These are phyloP conservation scores for Pachymerium ferrugineum DNA, from an alignment of 2,888 invertebrate genomes.

Conservation along the genomic window DNA sequence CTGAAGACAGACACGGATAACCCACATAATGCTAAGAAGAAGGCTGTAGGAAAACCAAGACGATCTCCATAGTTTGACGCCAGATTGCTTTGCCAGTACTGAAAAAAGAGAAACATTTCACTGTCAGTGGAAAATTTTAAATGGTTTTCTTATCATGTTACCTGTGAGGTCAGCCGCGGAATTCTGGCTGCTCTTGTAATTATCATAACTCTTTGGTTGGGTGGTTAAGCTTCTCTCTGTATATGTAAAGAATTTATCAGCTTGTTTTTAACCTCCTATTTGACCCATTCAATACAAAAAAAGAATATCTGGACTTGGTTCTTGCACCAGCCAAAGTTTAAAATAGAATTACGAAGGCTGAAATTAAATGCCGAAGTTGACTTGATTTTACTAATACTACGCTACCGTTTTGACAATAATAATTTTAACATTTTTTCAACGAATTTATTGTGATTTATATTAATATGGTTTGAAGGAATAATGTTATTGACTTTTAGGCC, in stretches of 20 bases:
- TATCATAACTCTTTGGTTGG: background rate
- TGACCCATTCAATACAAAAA: too few species aligned
- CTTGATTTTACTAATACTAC: too few species aligned
- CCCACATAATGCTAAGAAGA: constrained; percentile 16
- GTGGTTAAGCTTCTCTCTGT: too few species aligned
- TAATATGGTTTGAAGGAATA: too few species aligned
- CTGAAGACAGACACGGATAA: constrained; percentile 28
- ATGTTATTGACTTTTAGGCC: too few species aligned
- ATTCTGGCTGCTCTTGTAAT: background rate
- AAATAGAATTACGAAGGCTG: background rate
- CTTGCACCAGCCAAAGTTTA: background rate
- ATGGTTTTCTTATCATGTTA: background rate
- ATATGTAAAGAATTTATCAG: too few species aligned
- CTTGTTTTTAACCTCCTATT: too few species aligned
- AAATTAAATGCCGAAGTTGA: constrained; percentile 1
- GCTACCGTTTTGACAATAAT: background rate
- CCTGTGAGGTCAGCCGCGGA: background rate
- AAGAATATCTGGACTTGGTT: too few species aligned
- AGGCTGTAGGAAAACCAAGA: constrained; percentile 1
- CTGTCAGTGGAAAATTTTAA: background rate
- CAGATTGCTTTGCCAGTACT: constrained; percentile 5
- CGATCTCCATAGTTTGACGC: background rate
- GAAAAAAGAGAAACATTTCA: background rate
- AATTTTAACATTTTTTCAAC: too few species aligned
- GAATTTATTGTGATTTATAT: too few species aligned